Percentiles rank a stretch among this genome's conserved stretches.
Evolutionary conservation across 2,113 vertebrate species (phyloP).

Genomic region (Eidolon helvum): DNA sequence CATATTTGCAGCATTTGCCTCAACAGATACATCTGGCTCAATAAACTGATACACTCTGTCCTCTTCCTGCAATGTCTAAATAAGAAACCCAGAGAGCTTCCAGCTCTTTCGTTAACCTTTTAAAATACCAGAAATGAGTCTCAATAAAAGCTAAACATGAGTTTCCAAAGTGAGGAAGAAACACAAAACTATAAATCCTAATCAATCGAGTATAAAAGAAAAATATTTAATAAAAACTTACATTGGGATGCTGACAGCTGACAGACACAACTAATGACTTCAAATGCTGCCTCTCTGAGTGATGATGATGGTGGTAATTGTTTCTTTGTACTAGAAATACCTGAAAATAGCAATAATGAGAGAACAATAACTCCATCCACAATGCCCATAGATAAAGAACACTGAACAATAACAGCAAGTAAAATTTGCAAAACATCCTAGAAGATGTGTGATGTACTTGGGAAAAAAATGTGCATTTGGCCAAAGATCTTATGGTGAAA

Average conservation of each 20-base stretch:
- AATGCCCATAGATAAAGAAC: conserved; percentile 28
- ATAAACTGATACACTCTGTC: neutral
- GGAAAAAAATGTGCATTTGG: neutral
- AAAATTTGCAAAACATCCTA: conserved; percentile 17
- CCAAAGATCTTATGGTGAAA: neutral
- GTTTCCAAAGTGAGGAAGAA: neutral
- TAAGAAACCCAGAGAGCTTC: neutral
- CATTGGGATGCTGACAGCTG: neutral
- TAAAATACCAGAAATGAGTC: neutral
- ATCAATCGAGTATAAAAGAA: neutral
- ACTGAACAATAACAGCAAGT: conserved; percentile 1
- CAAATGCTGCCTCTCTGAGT: neutral
- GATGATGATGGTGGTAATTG: neutral
- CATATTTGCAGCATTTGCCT: neutral
- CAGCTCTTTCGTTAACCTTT: conserved; percentile 26
- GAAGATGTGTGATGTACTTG: neutral
- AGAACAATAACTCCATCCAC: conserved; percentile 28
- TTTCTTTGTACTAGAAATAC: conserved; percentile 35
- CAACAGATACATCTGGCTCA: neutral
- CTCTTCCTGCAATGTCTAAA: neutral
- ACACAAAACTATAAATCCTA: neutral
- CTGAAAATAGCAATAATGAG: conserved; percentile 45
- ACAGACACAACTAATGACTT: conserved; percentile 33
- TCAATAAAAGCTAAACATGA: conserved; percentile 22
- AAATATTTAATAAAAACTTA: neutral